phyloP scores from a whole-genome alignment of 2,113 vertebrate species.

The Nettapus auritus region DNA sequence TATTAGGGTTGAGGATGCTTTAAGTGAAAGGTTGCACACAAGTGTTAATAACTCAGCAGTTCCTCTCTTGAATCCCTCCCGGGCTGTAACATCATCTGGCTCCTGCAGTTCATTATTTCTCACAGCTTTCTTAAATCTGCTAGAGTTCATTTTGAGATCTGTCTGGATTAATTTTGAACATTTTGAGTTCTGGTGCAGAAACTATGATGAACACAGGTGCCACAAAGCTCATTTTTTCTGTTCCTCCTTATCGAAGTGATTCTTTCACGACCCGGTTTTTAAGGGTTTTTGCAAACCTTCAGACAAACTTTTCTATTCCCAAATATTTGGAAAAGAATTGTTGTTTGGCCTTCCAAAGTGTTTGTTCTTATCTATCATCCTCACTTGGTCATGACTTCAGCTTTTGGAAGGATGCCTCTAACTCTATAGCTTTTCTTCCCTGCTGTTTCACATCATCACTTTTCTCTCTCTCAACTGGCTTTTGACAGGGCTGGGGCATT shows the following conservation, averaged over 20 bases:
- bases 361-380: constrained; percentile 40
- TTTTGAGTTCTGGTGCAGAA: neutral
- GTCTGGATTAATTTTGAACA: too few relatives aligned
- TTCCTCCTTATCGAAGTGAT: neutral
- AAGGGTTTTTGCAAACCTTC: neutral
- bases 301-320: neutral
- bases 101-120: neutral
- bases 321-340: neutral
- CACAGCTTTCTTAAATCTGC: neutral
- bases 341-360: constrained; percentile 7
- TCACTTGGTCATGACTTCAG: constrained; percentile 48
- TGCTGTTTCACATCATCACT: neutral
- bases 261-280: neutral
- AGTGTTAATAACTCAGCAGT: neutral
- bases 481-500: neutral
- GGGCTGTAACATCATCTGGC: neutral
- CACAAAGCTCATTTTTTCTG: neutral
- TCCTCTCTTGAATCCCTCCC: neutral
- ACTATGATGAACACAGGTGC: neutral
- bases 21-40: neutral
- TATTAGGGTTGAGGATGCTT: neutral
- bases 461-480: neutral
- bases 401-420: constrained; percentile 44
- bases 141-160: too few relatives aligned
- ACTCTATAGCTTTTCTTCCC: neutral